A percentile compares a stretch with the other conserved stretches of the same genome.
phyloP scores from a whole-genome alignment of 2,797 vertebrate species.

The Semotilus atromaculatus region DNA sequence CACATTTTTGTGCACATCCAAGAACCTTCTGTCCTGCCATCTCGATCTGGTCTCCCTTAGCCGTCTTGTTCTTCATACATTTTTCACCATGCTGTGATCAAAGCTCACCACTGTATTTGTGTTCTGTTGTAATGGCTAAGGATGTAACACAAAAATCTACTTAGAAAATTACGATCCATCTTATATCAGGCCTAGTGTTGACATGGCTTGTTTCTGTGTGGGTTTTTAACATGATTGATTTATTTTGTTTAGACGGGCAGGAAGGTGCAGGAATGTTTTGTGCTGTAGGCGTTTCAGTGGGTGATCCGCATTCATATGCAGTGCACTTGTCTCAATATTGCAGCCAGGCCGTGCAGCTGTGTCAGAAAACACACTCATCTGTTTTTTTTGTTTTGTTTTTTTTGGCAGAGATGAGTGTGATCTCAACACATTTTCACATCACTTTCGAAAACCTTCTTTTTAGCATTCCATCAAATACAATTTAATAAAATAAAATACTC shows the following conservation, averaged over 20 bases:
- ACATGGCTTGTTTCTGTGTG: constrained; percentile 38
- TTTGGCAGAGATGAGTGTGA: constrained; percentile 25
- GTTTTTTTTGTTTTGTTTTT: constrained; percentile 56
- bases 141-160: constrained; percentile 63
- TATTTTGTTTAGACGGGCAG: constrained; percentile 54
- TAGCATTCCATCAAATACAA: neutral
- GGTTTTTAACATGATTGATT: constrained; percentile 52
- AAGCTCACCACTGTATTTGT: constrained; percentile 67
- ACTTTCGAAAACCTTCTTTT: neutral
- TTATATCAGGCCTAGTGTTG: constrained; percentile 36
- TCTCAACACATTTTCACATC: neutral
- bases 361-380: constrained; percentile 33
- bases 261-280: constrained; percentile 47
- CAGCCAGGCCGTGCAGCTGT: constrained; percentile 65
- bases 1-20: constrained; percentile 78
- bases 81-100: constrained; percentile 75
- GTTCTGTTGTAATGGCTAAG: constrained; percentile 62
- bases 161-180: constrained; percentile 24
- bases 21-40: constrained; percentile 72
- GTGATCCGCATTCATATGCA: constrained; percentile 62
- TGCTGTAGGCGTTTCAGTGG: constrained; percentile 57
- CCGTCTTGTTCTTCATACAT: constrained; percentile 71
- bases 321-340: constrained; percentile 75
- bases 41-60: constrained; percentile 54
- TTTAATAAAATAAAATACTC: neutral